phyloP scores from a whole-genome alignment of 2,888 invertebrate species.

The Biston betularia region DNA sequence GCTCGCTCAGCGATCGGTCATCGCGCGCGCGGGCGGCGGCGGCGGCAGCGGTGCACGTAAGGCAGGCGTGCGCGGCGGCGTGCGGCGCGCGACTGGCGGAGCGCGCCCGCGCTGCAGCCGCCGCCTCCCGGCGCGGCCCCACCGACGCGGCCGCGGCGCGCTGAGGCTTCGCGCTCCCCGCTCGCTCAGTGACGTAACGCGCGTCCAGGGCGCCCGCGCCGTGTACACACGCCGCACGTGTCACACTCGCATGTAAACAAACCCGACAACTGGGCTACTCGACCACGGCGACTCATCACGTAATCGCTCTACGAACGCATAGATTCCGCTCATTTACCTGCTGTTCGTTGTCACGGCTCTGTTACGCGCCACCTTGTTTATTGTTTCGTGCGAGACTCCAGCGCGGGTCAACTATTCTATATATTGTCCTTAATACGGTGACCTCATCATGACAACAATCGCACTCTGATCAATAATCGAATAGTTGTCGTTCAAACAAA shows the following conservation, averaged over 20 bases:
- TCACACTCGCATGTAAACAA: constrained; percentile 70
- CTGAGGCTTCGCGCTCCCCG: background rate
- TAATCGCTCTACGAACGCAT: constrained; percentile 31
- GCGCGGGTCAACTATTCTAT: background rate
- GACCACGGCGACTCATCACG: constrained; percentile 35
- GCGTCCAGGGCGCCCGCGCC: constrained; percentile 52
- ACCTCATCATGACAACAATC: background rate
- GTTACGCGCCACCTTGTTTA: background rate
- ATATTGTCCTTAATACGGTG: background rate
- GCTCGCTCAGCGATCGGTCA: constrained; percentile 74
- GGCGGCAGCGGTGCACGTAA: constrained; percentile 65
- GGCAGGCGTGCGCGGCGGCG: constrained; percentile 47
- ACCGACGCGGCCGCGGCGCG: constrained; percentile 6
- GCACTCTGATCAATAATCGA: no score
- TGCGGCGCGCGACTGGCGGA: constrained; percentile 27
- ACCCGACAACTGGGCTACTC: constrained; percentile 50
- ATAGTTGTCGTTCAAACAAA: background rate
- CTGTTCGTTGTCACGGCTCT: constrained; percentile 7
- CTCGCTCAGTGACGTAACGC: constrained; percentile 55
- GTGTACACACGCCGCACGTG: constrained; percentile 59
- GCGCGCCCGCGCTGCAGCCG: constrained; percentile 18
- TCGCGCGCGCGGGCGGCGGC: constrained; percentile 66
- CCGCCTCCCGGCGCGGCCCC: constrained; percentile 43
- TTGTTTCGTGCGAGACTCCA: background rate
- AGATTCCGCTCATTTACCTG: constrained; percentile 8